Base-by-base conservation (phyloP, 2,888 invertebrate genomes). In the Mamestra brassicae region DNA sequence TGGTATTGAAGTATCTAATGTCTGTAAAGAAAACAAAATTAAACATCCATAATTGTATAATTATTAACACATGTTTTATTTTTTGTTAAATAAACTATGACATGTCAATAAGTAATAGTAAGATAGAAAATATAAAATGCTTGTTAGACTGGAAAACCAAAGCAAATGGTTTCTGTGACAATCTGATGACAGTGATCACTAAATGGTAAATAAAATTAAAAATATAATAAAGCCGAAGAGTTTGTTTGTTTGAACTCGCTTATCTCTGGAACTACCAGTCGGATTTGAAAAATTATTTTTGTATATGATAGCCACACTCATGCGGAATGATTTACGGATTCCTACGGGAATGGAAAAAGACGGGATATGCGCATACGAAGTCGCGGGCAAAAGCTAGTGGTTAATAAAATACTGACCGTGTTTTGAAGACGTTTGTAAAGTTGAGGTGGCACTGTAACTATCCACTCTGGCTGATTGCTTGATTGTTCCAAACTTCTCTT, bases 381-480 rank as follows among this genome's bases (percentile, higher is more conserved):
- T 26, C 26, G 26, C 26, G 26, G 26, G 26, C 26, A 26, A 26
- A 26, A 26, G 26, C 26, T 26, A 26, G 26, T 26, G 26, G 36
- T 60, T 60, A 66, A 34, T 4, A 50, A 62, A 52, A 76, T 74
- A 90, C 90, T 85, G 93, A 98, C 98, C 92, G 97, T 95, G 76
- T 96, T 96, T 87, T 98, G 97, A 78, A 99, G 95, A 95, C 98
- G 98, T 85, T 97, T 97, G 62, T 98, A 97, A 1, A 99, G 95
- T 45, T 97, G 97, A 6, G 99, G 98, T 76, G 98, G 98, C 81
- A 99, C 97, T 8, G 98, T 97, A 1, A 98, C 97, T 62, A 99
- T 97, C 95, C 96, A 95, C 97, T 98, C 92, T 96, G 97, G 85
- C 97, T 97, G 87, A 97, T 97, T 90, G 95, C 94, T 81, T 93